A percentile compares a stretch with the other conserved stretches of the same genome.
Conservation (phyloP, 2,888 invertebrate species). For the Drosophila tripunctata region DNA sequence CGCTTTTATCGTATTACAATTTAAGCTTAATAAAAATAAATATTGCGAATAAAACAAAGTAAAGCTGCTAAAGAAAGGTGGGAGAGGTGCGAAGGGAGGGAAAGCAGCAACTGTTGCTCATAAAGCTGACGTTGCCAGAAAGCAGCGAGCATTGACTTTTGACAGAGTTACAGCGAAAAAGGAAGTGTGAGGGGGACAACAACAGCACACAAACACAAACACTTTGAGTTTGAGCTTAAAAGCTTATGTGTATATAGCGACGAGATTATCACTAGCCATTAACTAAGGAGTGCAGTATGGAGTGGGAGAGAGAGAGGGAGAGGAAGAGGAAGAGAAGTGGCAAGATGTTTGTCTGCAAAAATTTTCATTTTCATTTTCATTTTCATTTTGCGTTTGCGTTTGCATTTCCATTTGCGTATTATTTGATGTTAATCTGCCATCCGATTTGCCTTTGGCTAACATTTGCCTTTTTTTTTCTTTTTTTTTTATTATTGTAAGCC, state of each 20-base stretch:
- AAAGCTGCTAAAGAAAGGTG: not conserved
- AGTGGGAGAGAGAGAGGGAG: not conserved
- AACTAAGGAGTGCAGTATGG: slow-evolving; percentile 6
- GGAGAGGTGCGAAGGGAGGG: slow-evolving; percentile 1
- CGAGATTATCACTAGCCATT: slow-evolving; percentile 45
- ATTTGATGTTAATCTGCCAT: slow-evolving; percentile 71
- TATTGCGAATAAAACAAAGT: slow-evolving; percentile 28
- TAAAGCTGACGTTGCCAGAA: slow-evolving; percentile 63
- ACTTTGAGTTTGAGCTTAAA: slow-evolving; percentile 17
- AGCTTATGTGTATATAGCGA: slow-evolving; percentile 30
- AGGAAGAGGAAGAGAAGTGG: not conserved
- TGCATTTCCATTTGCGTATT: slow-evolving; percentile 49
- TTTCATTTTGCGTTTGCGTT: slow-evolving; percentile 39
- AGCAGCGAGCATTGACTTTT: slow-evolving; percentile 48
- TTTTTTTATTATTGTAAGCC: slow-evolving; percentile 21
- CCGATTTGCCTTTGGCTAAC: slow-evolving; percentile 69
- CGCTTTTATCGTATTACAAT: slow-evolving; percentile 63
- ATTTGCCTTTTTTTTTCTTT: slow-evolving; percentile 19
- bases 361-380: slow-evolving; percentile 35
- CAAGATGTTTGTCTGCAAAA: not conserved
- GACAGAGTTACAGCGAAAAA: not conserved
- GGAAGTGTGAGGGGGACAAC: slow-evolving; percentile 1
- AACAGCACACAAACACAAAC: not conserved
- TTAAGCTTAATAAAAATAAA: slow-evolving; percentile 53
- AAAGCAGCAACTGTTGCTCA: slow-evolving; percentile 14